Evolutionary conservation across 53 echinoderm and acorn worm genomes (phyloP).

Genomic region (Paracentrotus lividus): DNA sequence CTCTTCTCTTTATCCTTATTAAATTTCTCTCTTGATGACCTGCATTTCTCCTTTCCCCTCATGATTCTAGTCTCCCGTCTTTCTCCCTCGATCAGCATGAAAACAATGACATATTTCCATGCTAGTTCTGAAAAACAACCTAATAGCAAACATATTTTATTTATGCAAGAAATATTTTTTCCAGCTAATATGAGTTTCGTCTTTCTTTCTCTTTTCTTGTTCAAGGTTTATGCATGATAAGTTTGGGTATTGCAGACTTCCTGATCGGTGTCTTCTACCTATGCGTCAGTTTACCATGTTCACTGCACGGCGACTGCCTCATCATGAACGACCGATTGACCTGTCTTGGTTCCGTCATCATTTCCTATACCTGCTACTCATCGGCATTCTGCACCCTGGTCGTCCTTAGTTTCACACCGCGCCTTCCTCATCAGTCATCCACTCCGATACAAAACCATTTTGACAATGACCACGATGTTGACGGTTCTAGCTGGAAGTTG

Average conservation of each 20-base stretch:
- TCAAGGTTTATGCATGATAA: constrained; percentile 31
- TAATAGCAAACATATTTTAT: background rate
- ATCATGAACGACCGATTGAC: background rate
- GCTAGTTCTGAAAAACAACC: too few species aligned
- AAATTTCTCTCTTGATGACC: too few species aligned
- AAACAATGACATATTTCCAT: too few species aligned
- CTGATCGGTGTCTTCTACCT: constrained; percentile 41
- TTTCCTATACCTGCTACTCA: constrained; percentile 33
- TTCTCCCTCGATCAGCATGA: too few species aligned
- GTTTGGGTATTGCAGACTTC: constrained; percentile 7
- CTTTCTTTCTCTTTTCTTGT: background rate
- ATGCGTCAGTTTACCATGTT: background rate
- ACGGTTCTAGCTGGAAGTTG: background rate
- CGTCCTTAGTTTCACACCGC: constrained; percentile 16
- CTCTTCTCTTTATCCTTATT: background rate
- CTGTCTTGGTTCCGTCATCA: constrained; percentile 9
- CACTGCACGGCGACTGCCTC: constrained; percentile 27
- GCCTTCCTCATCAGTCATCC: background rate
- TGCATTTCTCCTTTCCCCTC: background rate
- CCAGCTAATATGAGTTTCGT: too few species aligned
- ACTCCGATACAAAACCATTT: background rate
- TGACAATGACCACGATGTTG: background rate
- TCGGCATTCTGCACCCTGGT: background rate
- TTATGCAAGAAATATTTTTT: background rate
- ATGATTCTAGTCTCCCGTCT: background rate